A percentile compares a stretch with the other conserved stretches of the same genome.
phyloP scores from a whole-genome alignment of 2,888 invertebrate genomes.

The Campaea margaritaria region DNA sequence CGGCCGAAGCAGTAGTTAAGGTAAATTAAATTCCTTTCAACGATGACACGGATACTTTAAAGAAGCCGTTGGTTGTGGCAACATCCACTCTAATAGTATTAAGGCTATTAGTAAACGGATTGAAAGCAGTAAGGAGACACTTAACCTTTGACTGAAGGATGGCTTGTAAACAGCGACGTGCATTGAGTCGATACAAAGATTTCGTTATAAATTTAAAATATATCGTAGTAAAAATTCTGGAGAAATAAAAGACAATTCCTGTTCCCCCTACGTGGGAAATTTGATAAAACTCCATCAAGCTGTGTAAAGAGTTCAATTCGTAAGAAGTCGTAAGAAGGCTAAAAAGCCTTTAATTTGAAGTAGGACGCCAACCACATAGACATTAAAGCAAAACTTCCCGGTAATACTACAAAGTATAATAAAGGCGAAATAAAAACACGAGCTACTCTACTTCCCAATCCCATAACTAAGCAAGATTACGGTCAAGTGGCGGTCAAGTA shows the following conservation, averaged over 20 bases:
- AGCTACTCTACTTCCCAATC: conserved; percentile 25
- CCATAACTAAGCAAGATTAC: conserved; percentile 52
- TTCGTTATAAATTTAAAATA: too few relatives aligned
- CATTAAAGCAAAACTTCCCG: neutral
- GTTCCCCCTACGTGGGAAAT: too few relatives aligned
- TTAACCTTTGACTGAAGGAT: conserved; percentile 29
- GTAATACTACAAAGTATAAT: neutral
- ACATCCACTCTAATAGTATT: conserved; percentile 66
- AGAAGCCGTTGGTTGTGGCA: conserved; percentile 63
- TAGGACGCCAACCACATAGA: too few relatives aligned
- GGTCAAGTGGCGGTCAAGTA: conserved; percentile 69
- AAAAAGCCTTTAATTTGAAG: too few relatives aligned
- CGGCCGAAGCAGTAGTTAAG: neutral
- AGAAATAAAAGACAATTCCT: too few relatives aligned
- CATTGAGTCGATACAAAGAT: conserved; percentile 8
- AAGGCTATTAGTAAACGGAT: conserved; percentile 61
- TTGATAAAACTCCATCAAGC: too few relatives aligned
- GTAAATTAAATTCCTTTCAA: conserved; percentile 19
- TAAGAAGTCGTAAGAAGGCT: too few relatives aligned
- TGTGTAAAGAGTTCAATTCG: too few relatives aligned
- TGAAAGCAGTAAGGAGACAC: conserved; percentile 45
- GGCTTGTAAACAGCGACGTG: conserved; percentile 24
- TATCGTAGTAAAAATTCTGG: too few relatives aligned
- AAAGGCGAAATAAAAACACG: conserved; percentile 2
- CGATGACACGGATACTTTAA: conserved; percentile 39